Conservation (phyloP, 2,113 vertebrate genomes). For the Todiramphus saurophagus region DNA sequence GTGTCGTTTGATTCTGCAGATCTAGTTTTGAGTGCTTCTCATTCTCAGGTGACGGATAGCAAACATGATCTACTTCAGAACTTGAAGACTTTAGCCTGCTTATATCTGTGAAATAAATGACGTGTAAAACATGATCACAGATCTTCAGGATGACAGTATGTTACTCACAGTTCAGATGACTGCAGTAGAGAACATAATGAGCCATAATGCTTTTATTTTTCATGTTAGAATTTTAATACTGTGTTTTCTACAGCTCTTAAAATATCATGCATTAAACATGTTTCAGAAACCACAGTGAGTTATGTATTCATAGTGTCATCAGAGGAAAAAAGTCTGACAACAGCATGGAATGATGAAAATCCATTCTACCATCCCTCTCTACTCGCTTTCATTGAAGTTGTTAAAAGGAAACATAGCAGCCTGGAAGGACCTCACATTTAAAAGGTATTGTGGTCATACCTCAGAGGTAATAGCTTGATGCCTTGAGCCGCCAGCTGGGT, state of each 20-base stretch:
- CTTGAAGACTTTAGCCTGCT: conserved; percentile 14
- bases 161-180: conserved; percentile 72
- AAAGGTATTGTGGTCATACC: background rate
- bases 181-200: conserved; percentile 69
- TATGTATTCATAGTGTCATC: conserved; percentile 55
- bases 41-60: conserved; percentile 11
- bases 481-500: background rate
- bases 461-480: conserved; percentile 10
- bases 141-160: conserved; percentile 59
- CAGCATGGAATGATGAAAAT: conserved; percentile 25
- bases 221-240: conserved; percentile 71
- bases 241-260: conserved; percentile 69
- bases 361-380: background rate
- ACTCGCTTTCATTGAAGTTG: conserved; percentile 6
- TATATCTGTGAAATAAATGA: conserved; percentile 60
- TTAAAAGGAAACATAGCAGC: conserved; percentile 5
- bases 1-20: background rate
- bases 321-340: conserved; percentile 48
- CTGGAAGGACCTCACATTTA: background rate
- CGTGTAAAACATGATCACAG: conserved; percentile 53
- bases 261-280: conserved; percentile 73
- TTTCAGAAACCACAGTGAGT: conserved; percentile 39
- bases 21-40: background rate
- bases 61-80: conserved; percentile 26
- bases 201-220: conserved; percentile 75